Evolutionary conservation across 2,888 invertebrate genomes (phyloP).

Genomic region (Eupithecia vulgata): DNA sequence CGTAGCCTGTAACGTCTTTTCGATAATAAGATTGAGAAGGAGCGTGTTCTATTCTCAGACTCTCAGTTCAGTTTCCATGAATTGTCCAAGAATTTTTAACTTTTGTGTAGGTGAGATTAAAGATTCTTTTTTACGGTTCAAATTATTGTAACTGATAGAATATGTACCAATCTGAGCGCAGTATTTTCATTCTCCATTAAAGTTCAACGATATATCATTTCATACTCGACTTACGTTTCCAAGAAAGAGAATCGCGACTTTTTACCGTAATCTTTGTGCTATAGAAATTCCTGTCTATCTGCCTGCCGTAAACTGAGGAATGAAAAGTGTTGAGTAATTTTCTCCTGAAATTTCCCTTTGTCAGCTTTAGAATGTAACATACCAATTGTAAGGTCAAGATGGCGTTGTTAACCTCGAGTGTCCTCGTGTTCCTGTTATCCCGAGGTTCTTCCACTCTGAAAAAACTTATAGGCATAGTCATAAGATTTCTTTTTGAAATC

Average conservation of each 20-base stretch:
- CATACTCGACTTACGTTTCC: slow-evolving; percentile 30
- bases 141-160: not conserved
- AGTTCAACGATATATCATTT: slow-evolving; percentile 29
- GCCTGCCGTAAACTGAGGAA: slow-evolving; percentile 21
- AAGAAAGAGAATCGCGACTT: slow-evolving; percentile 29
- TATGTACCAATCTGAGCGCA: not conserved
- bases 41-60: slow-evolving; percentile 51
- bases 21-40: slow-evolving; percentile 63
- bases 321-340: slow-evolving; percentile 22
- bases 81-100: slow-evolving; percentile 36
- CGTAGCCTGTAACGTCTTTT: slow-evolving; percentile 64
- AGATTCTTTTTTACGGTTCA: not conserved
- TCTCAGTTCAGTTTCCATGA: slow-evolving; percentile 52
- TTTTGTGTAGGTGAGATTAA: not conserved
- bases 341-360: slow-evolving; percentile 26
- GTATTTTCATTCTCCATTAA: slow-evolving; percentile 27
- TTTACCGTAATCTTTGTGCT: slow-evolving; percentile 30
- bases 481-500: not conserved
- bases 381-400: slow-evolving; percentile 52
- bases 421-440: slow-evolving; percentile 56
- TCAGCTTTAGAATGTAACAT: slow-evolving; percentile 43
- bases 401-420: slow-evolving; percentile 59
- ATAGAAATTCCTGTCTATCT: slow-evolving; percentile 29
- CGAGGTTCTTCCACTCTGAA: slow-evolving; percentile 40
- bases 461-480: slow-evolving; percentile 30